A percentile compares a stretch with the other conserved stretches of the same genome.
Evolutionary conservation across 1,140 invertebrate genomes (phyloP).

Genomic region (Caerostris extrusa): DNA sequence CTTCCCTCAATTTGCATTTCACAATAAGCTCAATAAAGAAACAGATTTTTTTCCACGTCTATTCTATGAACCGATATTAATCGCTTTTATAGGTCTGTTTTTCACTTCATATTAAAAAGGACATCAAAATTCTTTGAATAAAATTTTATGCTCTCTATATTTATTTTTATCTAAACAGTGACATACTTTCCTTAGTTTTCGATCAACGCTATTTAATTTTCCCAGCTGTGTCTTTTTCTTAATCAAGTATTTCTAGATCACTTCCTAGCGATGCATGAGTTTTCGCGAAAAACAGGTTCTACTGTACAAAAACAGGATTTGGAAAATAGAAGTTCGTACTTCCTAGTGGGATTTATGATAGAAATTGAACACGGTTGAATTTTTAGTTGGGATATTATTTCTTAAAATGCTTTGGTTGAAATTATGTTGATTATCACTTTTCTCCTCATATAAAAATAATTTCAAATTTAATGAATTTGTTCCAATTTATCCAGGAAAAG

Average conservation of each 20-base stretch:
- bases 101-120: not conserved
- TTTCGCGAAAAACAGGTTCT: no score
- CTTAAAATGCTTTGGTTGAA: no score
- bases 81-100: not conserved
- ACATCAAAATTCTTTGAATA: not conserved
- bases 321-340: no score
- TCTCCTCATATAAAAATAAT: no score
- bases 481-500: no score
- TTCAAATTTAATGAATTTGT: no score
- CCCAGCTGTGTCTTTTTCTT: not conserved
- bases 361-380: no score
- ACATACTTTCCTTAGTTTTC: not conserved
- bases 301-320: no score
- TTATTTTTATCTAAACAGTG: slow-evolving; percentile 4
- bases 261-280: no score
- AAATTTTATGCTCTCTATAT: slow-evolving; percentile 2
- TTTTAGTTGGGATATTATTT: no score
- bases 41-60: not conserved
- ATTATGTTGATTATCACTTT: no score
- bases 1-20: not conserved
- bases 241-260: not conserved
- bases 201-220: not conserved
- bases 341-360: no score
- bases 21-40: not conserved
- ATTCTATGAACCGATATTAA: slow-evolving; percentile 2